phyloP scores from a whole-genome alignment of 2,888 invertebrate species.

The Drosophila merina region DNA sequence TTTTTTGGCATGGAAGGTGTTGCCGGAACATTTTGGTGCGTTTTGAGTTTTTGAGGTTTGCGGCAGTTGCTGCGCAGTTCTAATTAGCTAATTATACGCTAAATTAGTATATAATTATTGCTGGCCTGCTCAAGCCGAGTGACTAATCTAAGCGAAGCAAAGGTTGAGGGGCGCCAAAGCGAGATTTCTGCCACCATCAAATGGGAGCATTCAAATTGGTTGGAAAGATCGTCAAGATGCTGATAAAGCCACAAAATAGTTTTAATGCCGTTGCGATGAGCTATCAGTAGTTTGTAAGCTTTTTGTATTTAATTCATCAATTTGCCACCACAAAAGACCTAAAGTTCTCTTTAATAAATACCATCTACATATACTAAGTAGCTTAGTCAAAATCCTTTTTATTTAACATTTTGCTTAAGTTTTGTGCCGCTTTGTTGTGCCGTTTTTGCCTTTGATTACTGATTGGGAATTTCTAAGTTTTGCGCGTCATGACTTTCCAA shows the following conservation, averaged over 20 bases:
- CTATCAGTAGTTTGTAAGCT: slow-evolving; percentile 19
- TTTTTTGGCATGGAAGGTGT: slow-evolving; percentile 76
- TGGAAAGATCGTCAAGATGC: background rate
- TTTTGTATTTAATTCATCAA: slow-evolving; percentile 17
- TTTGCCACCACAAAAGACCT: slow-evolving; percentile 24
- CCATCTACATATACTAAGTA: slow-evolving; percentile 1
- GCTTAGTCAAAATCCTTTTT: slow-evolving; percentile 20
- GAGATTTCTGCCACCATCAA: slow-evolving; percentile 10
- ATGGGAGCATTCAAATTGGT: slow-evolving; percentile 7
- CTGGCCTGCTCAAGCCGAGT: slow-evolving; percentile 55
- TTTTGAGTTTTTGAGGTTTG: slow-evolving; percentile 51
- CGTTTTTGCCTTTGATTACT: slow-evolving; percentile 22
- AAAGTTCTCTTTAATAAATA: slow-evolving; percentile 9
- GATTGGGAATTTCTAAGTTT: slow-evolving; percentile 18
- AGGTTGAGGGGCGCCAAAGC: slow-evolving; percentile 16
- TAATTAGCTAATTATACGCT: slow-evolving; percentile 81
- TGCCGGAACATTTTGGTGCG: slow-evolving; percentile 75
- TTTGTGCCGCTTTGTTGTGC: slow-evolving; percentile 21
- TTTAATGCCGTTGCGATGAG: slow-evolving; percentile 22
- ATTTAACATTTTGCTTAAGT: slow-evolving; percentile 18
- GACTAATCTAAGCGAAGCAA: slow-evolving; percentile 52
- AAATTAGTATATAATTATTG: slow-evolving; percentile 79
- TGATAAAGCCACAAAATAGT: slow-evolving; percentile 11
- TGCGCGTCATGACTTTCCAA: slow-evolving; percentile 45
- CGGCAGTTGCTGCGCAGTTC: slow-evolving; percentile 70